Base-by-base conservation (phyloP, 2,113 vertebrate genomes). In the Dipodomys ordii region DNA sequence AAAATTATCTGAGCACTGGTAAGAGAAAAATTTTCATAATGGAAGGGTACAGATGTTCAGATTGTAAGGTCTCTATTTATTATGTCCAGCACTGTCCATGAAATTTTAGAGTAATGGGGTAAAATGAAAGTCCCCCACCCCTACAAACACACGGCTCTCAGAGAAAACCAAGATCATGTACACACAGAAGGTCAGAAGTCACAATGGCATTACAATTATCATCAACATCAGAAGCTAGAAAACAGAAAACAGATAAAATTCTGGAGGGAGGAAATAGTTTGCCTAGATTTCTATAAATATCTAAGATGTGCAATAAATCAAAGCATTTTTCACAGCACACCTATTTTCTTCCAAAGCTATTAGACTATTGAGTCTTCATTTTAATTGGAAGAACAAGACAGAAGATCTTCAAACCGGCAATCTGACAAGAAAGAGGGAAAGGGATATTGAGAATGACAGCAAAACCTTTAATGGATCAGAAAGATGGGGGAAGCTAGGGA, bases 71-170 rank as follows among this genome's bases (percentile, higher is more conserved):
- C 15, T 83, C 16, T 25, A 44, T 82, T 88, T 87, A 18, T 57
- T 57, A 60, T 84, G 28, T 27, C 83, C 18, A 74, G 28, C 20
- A 74, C 10, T 83, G 30, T 90, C 39, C 89, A 64, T 89, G 32
- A 91, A 32, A 94, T 68, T 85, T 96, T 23, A 90, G 53, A 96
- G 28, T 53, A 83, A 86, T 68, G 23, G 22, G 5, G 0, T 88
- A 86, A 94, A 88, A 83, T 86, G 35, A 83, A 90, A 88, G 57
- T 32, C 16, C 25, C 67, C n/a, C 53, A 11, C 15, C 3, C 53
- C 15, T 15, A 13, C 53, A 49, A 11, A 4, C 53, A 13, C 53
- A 73, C 68, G 83, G 19, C 6, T 23, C 49, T n/a, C n/a, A 64
- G 68, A 78, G 32, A n/a, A 81, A 90, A 82, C 11, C 22, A 64